Base-by-base conservation (phyloP, 2,888 invertebrate genomes). In the Esperia sulphurella region DNA sequence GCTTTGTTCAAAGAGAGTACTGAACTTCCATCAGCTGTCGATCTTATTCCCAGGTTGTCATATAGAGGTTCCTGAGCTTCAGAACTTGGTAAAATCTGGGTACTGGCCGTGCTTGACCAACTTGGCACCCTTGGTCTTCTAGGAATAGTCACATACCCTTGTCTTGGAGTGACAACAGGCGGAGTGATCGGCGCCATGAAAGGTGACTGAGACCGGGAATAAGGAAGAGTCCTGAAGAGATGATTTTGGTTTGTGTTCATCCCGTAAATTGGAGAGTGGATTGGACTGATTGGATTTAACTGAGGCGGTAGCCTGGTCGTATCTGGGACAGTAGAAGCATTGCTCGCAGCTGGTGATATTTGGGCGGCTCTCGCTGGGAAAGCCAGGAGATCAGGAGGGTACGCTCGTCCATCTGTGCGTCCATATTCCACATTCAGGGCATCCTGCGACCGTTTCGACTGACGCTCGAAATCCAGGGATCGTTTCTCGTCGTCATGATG, bases 81-180 rank as follows among this genome's bases (percentile, higher is more conserved):
- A 39, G 90, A 76, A 55, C 87, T 86, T 6, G 84, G 87, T 10
- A 74, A 63, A 56, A 92, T 83, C 54, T 89, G 85, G 3, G 92
- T 80, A 83, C 92, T 68, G 75, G 93, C 65, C 77, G 93, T 79
- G 91, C 94, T 76, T 76, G 94, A 94, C 95, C 96, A 96, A 68
- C 95, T 95, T 1, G 95, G 95, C 0, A 95, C 95, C 54, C 96
- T 90, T 0, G 96, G 96, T 65, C 96, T 91, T 58, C 96, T 91
- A 0, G 96, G 96, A 52, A 97, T 96, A 12, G 96, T 96, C 40
- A 96, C 96, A 75, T 96, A 96, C 9, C 96, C 96, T 72, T 95
- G 95, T 55, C 94, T 91, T 4, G 94, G 94, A 21, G 93, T 92
- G 38, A 94, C 90, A 6, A 94, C 92, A 29, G 94, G 93, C 7